A percentile compares a stretch with the other conserved stretches of the same genome.
Conservation (phyloP, 23 tunicate genomes). For the Botrylloides violaceus region DNA sequence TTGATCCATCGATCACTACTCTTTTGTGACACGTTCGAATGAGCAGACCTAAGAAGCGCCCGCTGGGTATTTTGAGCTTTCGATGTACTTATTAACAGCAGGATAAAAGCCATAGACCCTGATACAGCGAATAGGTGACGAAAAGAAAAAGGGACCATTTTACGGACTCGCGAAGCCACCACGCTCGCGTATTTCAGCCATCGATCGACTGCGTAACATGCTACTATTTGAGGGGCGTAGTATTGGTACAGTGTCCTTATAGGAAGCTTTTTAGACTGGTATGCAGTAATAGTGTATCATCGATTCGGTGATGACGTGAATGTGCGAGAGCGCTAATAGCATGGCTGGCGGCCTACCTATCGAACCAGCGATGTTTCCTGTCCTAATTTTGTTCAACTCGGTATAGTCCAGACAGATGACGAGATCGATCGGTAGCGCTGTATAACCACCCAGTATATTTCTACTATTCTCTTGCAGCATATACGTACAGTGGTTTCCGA, state of each 20-base stretch:
- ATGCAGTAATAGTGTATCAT: no score
- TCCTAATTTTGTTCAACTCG: not conserved
- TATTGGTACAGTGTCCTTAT: no score
- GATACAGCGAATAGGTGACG: not conserved
- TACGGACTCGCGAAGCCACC: not conserved
- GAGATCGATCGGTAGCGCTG: not conserved
- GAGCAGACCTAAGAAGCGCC: constrained; percentile 3
- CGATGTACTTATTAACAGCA: not conserved
- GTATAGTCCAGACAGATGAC: not conserved
- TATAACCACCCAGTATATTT: not conserved
- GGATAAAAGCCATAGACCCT: not conserved
- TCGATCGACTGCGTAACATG: no score
- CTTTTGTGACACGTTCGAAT: not conserved
- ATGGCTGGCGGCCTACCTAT: not conserved
- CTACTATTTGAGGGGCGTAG: no score
- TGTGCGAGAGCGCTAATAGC: no score
- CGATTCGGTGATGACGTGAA: no score
- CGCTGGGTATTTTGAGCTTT: not conserved
- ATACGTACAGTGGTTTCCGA: not conserved
- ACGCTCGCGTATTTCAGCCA: not conserved
- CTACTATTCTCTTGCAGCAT: not conserved
- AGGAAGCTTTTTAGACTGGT: no score
- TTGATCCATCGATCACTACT: not conserved
- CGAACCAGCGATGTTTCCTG: not conserved
- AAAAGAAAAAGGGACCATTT: not conserved